These are phyloP conservation scores for Pseudorhombus dupliciocellatus DNA, from an alignment of 2,113 vertebrate genomes.

Conservation along the genomic window DNA sequence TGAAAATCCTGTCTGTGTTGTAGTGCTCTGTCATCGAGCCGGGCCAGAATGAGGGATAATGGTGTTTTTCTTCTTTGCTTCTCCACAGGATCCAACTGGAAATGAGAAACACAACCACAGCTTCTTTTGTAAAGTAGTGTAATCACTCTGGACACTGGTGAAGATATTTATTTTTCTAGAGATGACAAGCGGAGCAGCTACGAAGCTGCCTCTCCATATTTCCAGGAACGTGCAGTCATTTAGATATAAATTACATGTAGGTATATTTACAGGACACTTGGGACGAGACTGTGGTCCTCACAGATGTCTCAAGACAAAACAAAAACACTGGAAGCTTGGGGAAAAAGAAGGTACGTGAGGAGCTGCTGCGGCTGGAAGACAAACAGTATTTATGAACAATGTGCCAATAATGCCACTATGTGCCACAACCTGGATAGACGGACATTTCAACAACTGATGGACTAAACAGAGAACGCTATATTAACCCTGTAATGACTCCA, in stretches of 20 bases:
- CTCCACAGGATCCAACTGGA: slow-evolving; percentile 89
- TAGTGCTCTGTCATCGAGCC: slow-evolving; percentile 9
- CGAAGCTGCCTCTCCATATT: slow-evolving; percentile 69
- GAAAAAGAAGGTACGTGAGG: slow-evolving; percentile 59
- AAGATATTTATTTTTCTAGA: slow-evolving; percentile 99
- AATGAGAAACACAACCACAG: slow-evolving; percentile 81
- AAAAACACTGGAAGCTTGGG: slow-evolving; percentile 57
- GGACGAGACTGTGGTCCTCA: slow-evolving; percentile 61
- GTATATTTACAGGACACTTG: slow-evolving; percentile 71
- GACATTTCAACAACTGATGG: slow-evolving; percentile 75
- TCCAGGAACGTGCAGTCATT: slow-evolving; percentile 74
- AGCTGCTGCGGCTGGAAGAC: slow-evolving; percentile 72
- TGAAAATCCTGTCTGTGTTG: not conserved
- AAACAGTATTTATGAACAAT: slow-evolving; percentile 91
- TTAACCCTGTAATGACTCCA: slow-evolving; percentile 75
- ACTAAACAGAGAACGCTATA: slow-evolving; percentile 75
- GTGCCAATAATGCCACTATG: slow-evolving; percentile 99
- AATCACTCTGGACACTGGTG: slow-evolving; percentile 86
- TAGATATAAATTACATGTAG: slow-evolving; percentile 77
- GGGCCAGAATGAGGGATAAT: slow-evolving; percentile 34
- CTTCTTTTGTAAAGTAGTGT: slow-evolving; percentile 87
- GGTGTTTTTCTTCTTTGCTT: slow-evolving; percentile 73
- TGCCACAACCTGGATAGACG: slow-evolving; percentile 91
- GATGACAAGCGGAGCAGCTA: slow-evolving; percentile 78
- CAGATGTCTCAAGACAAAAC: slow-evolving; percentile 58